These are phyloP conservation scores for Timema cristinae DNA, from an alignment of 2,888 invertebrate genomes.

Conservation along the genomic window DNA sequence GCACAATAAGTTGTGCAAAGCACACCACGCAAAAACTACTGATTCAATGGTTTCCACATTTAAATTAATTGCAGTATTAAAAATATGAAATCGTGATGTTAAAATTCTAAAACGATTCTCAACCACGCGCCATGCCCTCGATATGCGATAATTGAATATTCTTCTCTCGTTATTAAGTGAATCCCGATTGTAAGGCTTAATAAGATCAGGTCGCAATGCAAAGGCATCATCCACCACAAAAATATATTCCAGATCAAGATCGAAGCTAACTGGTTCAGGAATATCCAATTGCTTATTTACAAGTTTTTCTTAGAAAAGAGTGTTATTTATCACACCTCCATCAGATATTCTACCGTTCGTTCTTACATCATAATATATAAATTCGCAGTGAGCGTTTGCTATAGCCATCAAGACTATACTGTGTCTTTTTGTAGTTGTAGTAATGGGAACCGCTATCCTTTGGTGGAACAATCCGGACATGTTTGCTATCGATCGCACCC, in stretches of 20 bases:
- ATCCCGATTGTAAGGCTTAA: conserved; percentile 24
- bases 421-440: conserved; percentile 30
- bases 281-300: conserved; percentile 23
- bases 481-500: conserved; percentile 17
- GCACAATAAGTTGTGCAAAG: no score
- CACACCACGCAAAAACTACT: conserved; percentile 18
- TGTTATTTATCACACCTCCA: conserved; percentile 32
- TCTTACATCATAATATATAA: conserved; percentile 32
- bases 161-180: not conserved
- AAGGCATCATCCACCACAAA: conserved; percentile 32
- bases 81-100: conserved; percentile 22
- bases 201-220: conserved; percentile 24
- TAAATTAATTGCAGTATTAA: conserved; percentile 16
- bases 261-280: conserved; percentile 3
- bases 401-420: conserved; percentile 33
- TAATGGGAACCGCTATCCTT: conserved; percentile 27
- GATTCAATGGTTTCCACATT: not conserved
- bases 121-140: conserved; percentile 18
- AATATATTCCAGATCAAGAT: conserved; percentile 27
- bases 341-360: conserved; percentile 35
- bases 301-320: conserved; percentile 30
- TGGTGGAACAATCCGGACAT: conserved; percentile 20
- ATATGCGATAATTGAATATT: conserved; percentile 16
- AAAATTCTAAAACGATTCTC: conserved; percentile 23
- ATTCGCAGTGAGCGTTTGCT: conserved; percentile 32